phyloP scores from a whole-genome alignment of 2,888 invertebrate genomes.

The Macropis europaea region DNA sequence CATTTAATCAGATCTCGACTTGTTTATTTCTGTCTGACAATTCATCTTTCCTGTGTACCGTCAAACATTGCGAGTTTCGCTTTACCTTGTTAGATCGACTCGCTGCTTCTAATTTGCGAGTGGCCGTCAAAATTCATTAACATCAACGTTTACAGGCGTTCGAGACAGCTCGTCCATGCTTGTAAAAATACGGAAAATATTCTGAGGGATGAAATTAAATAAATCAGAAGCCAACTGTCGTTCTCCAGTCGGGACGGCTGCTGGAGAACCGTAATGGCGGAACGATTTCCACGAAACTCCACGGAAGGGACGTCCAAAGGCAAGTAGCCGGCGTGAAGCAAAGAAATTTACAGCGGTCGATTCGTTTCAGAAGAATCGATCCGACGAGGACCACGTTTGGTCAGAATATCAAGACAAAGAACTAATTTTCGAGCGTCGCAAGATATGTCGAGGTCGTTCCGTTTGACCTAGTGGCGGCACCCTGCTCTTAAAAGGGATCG shows the following conservation, averaged over 20 bases:
- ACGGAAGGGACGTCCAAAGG: neutral
- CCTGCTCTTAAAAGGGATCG: constrained; percentile 33
- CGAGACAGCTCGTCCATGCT: no score
- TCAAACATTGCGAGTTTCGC: no score
- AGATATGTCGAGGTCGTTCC: constrained; percentile 51
- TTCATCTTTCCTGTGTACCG: no score
- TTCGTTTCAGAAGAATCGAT: constrained; percentile 26
- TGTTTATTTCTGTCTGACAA: no score
- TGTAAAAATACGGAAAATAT: no score
- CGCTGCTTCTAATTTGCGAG: no score
- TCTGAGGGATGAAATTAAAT: no score
- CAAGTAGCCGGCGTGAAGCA: constrained; percentile 5
- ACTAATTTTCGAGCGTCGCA: constrained; percentile 21
- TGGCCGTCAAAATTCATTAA: no score
- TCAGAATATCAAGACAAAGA: constrained; percentile 25
- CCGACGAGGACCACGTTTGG: neutral
- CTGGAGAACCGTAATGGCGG: neutral
- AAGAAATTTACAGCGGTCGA: constrained; percentile 25
- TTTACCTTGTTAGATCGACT: no score
- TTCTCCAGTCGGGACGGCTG: neutral
- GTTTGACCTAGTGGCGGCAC: constrained; percentile 60
- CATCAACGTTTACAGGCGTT: no score
- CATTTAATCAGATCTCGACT: no score
- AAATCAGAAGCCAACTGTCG: constrained; percentile 2
- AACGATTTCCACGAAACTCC: constrained; percentile 17